These are phyloP conservation scores for Caloenas nicobarica DNA, from an alignment of 2,113 vertebrate genomes.

Conservation along the genomic window DNA sequence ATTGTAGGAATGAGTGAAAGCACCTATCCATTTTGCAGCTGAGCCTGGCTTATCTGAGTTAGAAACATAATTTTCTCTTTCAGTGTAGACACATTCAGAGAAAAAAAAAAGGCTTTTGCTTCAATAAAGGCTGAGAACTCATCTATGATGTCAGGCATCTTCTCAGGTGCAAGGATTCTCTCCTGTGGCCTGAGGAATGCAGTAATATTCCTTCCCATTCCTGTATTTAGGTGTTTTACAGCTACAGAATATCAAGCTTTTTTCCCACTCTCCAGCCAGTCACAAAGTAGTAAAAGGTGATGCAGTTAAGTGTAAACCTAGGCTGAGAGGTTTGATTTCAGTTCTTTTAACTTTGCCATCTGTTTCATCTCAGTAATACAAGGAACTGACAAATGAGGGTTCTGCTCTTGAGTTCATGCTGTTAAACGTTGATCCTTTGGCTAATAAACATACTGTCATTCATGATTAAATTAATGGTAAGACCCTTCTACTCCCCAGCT, in stretches of 20 bases:
- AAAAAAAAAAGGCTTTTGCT: neutral
- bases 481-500: neutral
- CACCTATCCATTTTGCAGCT: neutral
- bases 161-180: neutral
- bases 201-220: neutral
- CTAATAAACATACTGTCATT: neutral
- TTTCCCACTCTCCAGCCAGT: neutral
- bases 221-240: neutral
- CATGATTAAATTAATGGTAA: neutral
- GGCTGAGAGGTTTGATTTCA: slow-evolving; percentile 16
- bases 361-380: slow-evolving; percentile 11
- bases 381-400: slow-evolving; percentile 10
- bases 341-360: slow-evolving; percentile 29
- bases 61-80: neutral
- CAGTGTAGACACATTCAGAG: neutral
- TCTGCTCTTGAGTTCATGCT: neutral
- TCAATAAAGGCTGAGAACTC: neutral
- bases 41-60: neutral
- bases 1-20: neutral
- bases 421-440: neutral
- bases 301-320: neutral
- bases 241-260: neutral
- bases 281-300: neutral
- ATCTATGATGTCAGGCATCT: neutral
- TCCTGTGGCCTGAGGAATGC: neutral